phyloP scores from a whole-genome alignment of 1,140 invertebrate genomes.

The Bombus waltoni region DNA sequence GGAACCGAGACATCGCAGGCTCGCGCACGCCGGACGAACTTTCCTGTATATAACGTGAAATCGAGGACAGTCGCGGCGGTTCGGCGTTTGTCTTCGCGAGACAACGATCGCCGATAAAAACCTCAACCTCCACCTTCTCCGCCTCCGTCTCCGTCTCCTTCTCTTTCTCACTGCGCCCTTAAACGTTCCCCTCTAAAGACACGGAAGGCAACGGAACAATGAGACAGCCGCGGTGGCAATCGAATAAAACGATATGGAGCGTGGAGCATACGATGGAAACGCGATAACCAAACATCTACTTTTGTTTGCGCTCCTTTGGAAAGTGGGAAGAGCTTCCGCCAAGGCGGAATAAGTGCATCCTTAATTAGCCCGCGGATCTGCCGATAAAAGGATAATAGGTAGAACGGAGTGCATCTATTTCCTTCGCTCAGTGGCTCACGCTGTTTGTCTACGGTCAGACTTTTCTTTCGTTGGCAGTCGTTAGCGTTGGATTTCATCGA shows the following conservation, averaged over 20 bases:
- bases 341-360: slow-evolving; percentile 61
- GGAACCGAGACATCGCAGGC: slow-evolving; percentile 65
- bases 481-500: slow-evolving; percentile 17
- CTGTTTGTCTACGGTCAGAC: slow-evolving; percentile 37
- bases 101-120: slow-evolving; percentile 40
- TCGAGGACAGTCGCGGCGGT: slow-evolving; percentile 52
- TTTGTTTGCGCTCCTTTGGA: slow-evolving; percentile 54
- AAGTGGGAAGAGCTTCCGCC: slow-evolving; percentile 58
- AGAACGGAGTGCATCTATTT: slow-evolving; percentile 46
- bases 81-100: slow-evolving; percentile 35
- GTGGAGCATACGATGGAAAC: neutral
- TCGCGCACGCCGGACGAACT: slow-evolving; percentile 51
- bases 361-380: slow-evolving; percentile 55
- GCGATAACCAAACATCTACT: slow-evolving; percentile 10
- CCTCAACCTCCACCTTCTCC: neutral
- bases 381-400: slow-evolving; percentile 63
- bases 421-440: slow-evolving; percentile 18
- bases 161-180: neutral
- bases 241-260: slow-evolving; percentile 45
- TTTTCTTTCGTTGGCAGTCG: neutral
- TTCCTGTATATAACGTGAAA: slow-evolving; percentile 71
- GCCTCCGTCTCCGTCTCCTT: too few species aligned
- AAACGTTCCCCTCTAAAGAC: neutral
- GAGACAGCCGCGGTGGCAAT: slow-evolving; percentile 39
- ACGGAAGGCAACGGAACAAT: slow-evolving; percentile 57